Evolutionary conservation across 2,888 invertebrate genomes (phyloP), one percentile per base, ranked within the genome.

Genomic region (Apodemia zela): DNA sequence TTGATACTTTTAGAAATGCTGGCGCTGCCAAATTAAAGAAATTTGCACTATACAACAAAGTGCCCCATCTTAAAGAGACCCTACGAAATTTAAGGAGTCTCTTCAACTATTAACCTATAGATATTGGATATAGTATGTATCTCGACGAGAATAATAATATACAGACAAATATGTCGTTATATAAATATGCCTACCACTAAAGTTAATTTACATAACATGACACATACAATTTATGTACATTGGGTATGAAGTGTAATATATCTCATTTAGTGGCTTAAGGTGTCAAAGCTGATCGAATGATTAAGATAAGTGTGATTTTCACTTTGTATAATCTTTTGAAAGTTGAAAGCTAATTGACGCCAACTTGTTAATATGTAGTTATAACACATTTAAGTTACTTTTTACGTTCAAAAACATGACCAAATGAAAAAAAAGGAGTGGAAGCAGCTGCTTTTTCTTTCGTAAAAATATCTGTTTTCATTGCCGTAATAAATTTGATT

Each of bases 211-310:
- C 47, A 47, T 47, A 47, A 47, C 47, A 47, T 47, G 47, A 47
- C 47, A 45, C 45, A 47, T 47, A 47, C 47, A 17, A 47, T 47
- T 47, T 17, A 47, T 17, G 15, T 17, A 47, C 47, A 47, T 47
- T n/a, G 15, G 15, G 38, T 21, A 25, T 18, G 57, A 62, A 38
- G 21, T 38, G 42, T 57, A 54, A 47, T 59, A 49, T 17, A 61
- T 51, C 38, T 45, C 21, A 21, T 17, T 54, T 45, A 59, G 59
- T 49, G 59, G 45, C 59, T 13, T 70, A 29, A 25, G 42, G 73
- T 68, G 58, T 72, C 69, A 76, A 78, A 75, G 75, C 73, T 84
- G 82, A 85, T 87, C 81, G 78, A 83, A 86, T 85, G 75, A 81
- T 57, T 57, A 57, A 57, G 15, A 29, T 29, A 57, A 47, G 47